These are phyloP conservation scores for Tonatia bakeri DNA, from an alignment of 2,113 vertebrate species.

Conservation along the genomic window DNA sequence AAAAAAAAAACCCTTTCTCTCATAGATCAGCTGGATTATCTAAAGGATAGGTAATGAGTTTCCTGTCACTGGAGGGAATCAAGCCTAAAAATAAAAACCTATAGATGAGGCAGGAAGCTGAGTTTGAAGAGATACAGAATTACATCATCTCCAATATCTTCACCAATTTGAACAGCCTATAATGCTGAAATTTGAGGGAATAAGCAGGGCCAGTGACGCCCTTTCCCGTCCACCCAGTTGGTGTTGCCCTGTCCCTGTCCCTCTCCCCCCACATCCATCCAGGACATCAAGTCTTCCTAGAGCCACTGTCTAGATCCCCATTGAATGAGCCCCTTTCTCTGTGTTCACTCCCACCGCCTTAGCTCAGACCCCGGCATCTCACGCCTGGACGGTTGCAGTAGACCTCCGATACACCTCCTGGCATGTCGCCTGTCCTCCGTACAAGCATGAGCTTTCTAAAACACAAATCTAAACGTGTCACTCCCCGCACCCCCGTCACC, in stretches of 20 bases:
- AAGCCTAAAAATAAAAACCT: background rate
- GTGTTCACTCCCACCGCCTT: rapidly evolving
- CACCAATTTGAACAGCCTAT: background rate
- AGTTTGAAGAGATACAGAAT: background rate
- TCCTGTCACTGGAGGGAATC: background rate
- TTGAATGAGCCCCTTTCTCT: rapidly evolving
- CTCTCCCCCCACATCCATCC: background rate
- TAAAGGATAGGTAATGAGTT: background rate
- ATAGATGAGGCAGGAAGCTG: background rate
- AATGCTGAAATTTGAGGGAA: background rate
- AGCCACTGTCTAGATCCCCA: background rate
- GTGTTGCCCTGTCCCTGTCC: background rate
- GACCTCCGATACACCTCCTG: background rate
- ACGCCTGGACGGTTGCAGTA: background rate
- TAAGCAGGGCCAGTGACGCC: rapidly evolving
- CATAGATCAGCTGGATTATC: background rate
- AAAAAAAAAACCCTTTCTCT: background rate
- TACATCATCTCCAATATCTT: background rate
- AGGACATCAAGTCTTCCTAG: background rate
- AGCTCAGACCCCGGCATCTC: background rate
- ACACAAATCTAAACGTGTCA: background rate
- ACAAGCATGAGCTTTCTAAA: background rate
- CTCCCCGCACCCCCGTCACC: background rate
- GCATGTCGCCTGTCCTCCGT: too few relatives aligned
- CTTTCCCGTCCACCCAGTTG: background rate